Evolutionary conservation across 37 sponge, comb jelly and placozoan species (phyloP), one percentile per base, ranked within the genome.

Genomic region (Diacarnus erythraeanus): DNA sequence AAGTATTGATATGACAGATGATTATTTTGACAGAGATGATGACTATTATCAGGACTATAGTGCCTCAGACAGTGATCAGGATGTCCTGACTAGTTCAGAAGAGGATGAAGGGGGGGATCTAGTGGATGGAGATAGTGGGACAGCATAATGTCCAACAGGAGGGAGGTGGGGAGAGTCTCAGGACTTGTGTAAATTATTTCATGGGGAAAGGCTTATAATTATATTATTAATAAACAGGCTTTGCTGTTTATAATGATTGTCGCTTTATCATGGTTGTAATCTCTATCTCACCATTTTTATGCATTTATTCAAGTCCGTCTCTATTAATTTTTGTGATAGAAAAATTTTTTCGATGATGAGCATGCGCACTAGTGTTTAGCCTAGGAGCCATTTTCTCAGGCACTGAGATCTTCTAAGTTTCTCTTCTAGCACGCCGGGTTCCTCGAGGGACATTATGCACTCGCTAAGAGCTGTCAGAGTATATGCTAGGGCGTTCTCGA

Each of bases 1-100:
- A 25, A 83, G 81, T 21, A 29, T 71, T 68, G 89, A 90, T 36
- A 61, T 88, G 40, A 84, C 88, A 41, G 85, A 84, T 76, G 83
- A 90, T 70, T 42, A 80, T 33, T 77, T 80, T 39, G 78, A 80
- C 57, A 84, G 71, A 37, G 87, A 88, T 33, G 80, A 94, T 39
- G 93, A 95, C n/a, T 89, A 89, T 76, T 90, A 92, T 42, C 72
- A 86, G 51, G 96, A 95, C 71, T 74, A 71, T 72, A 84, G 78
- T 58, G 42, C 42, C 31, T 74, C 74, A 74, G 74, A 74, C 57
- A 57, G n/a, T 76, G 77, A 76, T 34, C 61, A 60, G 42, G 77
- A 76, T 17, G 72, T 15, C 26, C 6, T 72, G 27, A 68, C 20
- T 15, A 26, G 26, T 60, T 29, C 69, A 68, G 71, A 71, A 54